A percentile compares a stretch with the other conserved stretches of the same genome.
Conservation (phyloP, 1,140 invertebrate species). For the Pseudomyrmex concolor region DNA sequence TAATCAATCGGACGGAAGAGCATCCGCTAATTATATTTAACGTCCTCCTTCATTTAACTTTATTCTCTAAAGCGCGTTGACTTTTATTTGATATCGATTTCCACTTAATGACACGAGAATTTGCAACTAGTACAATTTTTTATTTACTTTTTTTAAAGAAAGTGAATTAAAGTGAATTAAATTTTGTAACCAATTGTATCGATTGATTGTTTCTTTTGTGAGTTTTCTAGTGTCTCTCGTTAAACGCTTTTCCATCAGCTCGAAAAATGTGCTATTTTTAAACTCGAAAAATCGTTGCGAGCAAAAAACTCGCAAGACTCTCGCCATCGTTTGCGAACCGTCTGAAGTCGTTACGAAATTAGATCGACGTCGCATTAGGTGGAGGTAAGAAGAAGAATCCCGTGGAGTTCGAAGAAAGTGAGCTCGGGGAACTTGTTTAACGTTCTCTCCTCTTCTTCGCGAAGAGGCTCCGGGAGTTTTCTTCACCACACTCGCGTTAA, state of each 20-base stretch:
- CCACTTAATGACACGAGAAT: neutral
- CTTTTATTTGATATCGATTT: conserved; percentile 7
- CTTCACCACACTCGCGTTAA: conserved; percentile 11
- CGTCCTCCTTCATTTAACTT: neutral
- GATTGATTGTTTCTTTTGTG: too few relatives aligned
- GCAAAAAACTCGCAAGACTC: too few relatives aligned
- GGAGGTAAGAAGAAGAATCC: conserved; percentile 14
- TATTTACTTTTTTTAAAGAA: too few relatives aligned
- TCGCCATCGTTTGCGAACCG: conserved; percentile 3
- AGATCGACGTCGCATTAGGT: conserved; percentile 34
- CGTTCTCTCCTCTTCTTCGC: neutral
- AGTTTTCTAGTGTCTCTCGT: neutral
- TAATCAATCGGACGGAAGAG: conserved; percentile 51
- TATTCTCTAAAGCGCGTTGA: neutral
- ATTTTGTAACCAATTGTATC: neutral
- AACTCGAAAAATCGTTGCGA: too few relatives aligned
- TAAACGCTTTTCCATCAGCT: neutral
- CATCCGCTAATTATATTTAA: conserved; percentile 21
- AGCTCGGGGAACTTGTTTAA: neutral
- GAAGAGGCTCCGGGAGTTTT: conserved; percentile 2
- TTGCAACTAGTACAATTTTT: neutral
- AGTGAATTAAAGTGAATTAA: neutral
- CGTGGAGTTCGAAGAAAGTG: conserved; percentile 12
- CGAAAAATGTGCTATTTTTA: too few relatives aligned
- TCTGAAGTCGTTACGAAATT: conserved; percentile 35